Conservation (phyloP, 2,888 invertebrate genomes). For the Steinernema hermaphroditum region DNA sequence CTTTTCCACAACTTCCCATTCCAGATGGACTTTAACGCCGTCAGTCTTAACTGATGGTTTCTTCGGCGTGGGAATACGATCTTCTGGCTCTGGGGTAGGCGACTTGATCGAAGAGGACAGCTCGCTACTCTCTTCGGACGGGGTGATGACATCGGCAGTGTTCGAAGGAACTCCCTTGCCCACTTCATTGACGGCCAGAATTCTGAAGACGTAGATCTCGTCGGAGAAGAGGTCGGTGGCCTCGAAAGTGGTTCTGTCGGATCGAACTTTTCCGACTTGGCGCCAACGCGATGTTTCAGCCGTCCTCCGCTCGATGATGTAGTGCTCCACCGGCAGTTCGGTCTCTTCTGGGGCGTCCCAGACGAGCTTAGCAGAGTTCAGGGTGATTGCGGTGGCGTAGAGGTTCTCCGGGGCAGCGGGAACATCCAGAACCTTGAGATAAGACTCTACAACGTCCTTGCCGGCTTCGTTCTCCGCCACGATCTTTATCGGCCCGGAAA, state of each 20-base stretch:
- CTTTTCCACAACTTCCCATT: conserved; percentile 42
- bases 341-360: conserved; percentile 39
- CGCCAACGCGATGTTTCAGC: conserved; percentile 44
- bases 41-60: conserved; percentile 43
- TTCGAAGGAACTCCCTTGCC: conserved; percentile 55
- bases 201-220: conserved; percentile 56
- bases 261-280: conserved; percentile 43
- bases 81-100: not conserved
- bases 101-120: conserved; percentile 43
- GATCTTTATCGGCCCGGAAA: conserved; percentile 77
- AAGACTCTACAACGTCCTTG: conserved; percentile 36
- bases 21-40: conserved; percentile 46
- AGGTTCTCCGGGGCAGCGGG: conserved; percentile 56
- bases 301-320: conserved; percentile 58
- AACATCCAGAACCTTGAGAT: conserved; percentile 55
- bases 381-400: conserved; percentile 39
- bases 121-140: conserved; percentile 39
- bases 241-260: conserved; percentile 39
- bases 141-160: conserved; percentile 54
- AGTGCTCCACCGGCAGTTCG: conserved; percentile 47
- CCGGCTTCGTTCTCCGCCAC: conserved; percentile 71
- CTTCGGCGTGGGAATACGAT: conserved; percentile 34
- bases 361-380: conserved; percentile 37
- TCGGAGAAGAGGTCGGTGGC: conserved; percentile 55
- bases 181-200: conserved; percentile 56